Evolutionary conservation across 2,888 invertebrate genomes (phyloP).

Genomic region (Ecliptopera silaceata): DNA sequence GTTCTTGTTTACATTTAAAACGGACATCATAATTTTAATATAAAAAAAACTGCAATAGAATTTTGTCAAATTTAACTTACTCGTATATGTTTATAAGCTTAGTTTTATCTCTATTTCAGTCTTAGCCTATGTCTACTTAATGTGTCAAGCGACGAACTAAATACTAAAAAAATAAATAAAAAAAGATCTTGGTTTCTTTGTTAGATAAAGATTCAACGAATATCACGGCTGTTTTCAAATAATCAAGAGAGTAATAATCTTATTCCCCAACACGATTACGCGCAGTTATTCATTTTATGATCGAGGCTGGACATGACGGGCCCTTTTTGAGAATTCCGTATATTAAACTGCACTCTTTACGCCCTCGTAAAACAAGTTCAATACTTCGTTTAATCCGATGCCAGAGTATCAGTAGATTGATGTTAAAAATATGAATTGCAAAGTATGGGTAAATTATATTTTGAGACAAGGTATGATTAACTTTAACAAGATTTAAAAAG

Average conservation of each 20-base stretch:
- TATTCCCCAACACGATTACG: constrained; percentile 31
- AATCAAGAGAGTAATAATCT: constrained; percentile 3
- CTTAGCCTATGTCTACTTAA: too few species aligned
- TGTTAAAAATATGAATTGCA: constrained; percentile 7
- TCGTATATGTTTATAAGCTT: too few species aligned
- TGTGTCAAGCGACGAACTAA: too few species aligned
- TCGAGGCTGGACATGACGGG: constrained; percentile 43
- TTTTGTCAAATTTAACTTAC: too few species aligned
- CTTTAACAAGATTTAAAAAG: too few species aligned
- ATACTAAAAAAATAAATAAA: neutral
- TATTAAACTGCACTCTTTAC: constrained; percentile 65
- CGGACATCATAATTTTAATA: too few species aligned
- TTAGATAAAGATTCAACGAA: too few species aligned
- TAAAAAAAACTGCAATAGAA: too few species aligned
- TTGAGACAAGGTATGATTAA: neutral
- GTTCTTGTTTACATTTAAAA: too few species aligned
- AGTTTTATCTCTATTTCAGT: too few species aligned
- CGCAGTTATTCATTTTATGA: constrained; percentile 52
- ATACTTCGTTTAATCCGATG: constrained; percentile 57
- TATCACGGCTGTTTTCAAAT: constrained; percentile 4
- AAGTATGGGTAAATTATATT: neutral
- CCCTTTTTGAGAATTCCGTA: constrained; percentile 61
- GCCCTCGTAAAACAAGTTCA: constrained; percentile 72
- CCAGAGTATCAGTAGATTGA: constrained; percentile 8
- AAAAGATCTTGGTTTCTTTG: too few species aligned